Evolutionary conservation across 2,797 vertebrate species (phyloP), one percentile per base, ranked within the genome.

Genomic region (Staurois parvus): DNA sequence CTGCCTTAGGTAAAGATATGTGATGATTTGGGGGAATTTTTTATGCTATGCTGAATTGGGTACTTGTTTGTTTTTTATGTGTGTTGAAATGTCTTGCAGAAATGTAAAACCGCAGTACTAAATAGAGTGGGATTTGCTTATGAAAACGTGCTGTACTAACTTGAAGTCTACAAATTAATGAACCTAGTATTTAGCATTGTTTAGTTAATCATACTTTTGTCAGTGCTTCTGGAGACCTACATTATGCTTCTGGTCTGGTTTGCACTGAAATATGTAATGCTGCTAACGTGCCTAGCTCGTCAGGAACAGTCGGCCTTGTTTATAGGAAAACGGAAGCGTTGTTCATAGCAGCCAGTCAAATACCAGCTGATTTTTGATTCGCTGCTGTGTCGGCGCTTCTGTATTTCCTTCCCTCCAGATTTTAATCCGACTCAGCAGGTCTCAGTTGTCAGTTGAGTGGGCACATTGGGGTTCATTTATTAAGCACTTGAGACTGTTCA

Each of bases 1-100:
- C 92, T 93, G 93, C 93, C 91, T 94, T 94, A 94, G 94, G 93
- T 91, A 92, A 91, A 79, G 15, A 77, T 72, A 72, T 67, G 59
- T 64, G 67, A 62, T n/a, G 70, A 64, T 77, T 77, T 52, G 40
- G 70, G 37, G 73, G 62, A 67, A 32, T 73, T 42, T 74, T n/a
- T 40, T 9, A 78, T 70, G 85, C 80, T 79, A 48, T 72, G 24
- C 26, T 68, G 59, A 62, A 72, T 74, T n/a, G 48, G 75, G 80
- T 78, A 72, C 85, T 83, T 52, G 37, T 77, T 75, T 76, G 48
- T 34, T 64, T 28, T 48, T 82, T 19, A 62, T 29, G 34, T 80
- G 24, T 30, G n/a, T 40, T 79, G 67, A 59, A 69, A 13, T 69
- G 64, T 84, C 64, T 66, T 42, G 26, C 30, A 70, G 45, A 59